phyloP scores from a whole-genome alignment of 64 coral and sea anemone genomes.

The Hydrozoanthus tunicans region DNA sequence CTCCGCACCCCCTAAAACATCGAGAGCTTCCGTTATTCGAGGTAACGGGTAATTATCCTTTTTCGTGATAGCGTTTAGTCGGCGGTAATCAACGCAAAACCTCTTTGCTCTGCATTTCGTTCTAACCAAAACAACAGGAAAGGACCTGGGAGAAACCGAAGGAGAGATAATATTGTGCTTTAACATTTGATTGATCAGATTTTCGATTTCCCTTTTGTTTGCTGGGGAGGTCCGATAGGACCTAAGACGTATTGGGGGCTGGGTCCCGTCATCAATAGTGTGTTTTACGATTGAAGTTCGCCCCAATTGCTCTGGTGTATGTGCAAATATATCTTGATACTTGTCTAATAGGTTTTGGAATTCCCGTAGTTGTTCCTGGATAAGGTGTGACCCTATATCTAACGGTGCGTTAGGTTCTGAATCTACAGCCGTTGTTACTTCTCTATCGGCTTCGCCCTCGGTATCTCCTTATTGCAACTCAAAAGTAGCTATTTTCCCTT shows the following conservation, averaged over 20 bases:
- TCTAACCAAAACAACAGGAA: slow-evolving; percentile 18
- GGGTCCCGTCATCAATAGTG: slow-evolving; percentile 1
- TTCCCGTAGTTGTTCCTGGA: slow-evolving; percentile 22
- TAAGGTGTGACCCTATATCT: slow-evolving; percentile 38
- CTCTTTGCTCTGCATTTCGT: slow-evolving; percentile 1
- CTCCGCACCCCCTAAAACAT: slow-evolving; percentile 41
- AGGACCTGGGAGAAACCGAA: slow-evolving; percentile 29
- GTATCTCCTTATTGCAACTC: slow-evolving; percentile 41
- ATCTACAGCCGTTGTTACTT: slow-evolving; percentile 13
- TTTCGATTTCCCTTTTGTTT: slow-evolving; percentile 26
- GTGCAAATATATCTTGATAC: slow-evolving; percentile 8
- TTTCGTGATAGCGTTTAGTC: not conserved
- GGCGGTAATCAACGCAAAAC: slow-evolving; percentile 19
- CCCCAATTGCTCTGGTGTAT: slow-evolving; percentile 38
- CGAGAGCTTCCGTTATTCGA: slow-evolving; percentile 40
- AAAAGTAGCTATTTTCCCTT: slow-evolving; percentile 44
- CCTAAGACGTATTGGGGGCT: not conserved
- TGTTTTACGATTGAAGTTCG: not conserved
- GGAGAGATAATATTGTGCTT: slow-evolving; percentile 27
- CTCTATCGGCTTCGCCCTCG: slow-evolving; percentile 33
- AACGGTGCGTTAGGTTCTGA: slow-evolving; percentile 22
- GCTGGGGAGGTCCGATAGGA: slow-evolving; percentile 23
- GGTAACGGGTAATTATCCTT: slow-evolving; percentile 12
- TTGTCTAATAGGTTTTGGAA: slow-evolving; percentile 13
- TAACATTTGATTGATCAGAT: slow-evolving; percentile 21